Evolutionary conservation across 2,113 vertebrate species (phyloP).

Genomic region (Grammomys surdaster): DNA sequence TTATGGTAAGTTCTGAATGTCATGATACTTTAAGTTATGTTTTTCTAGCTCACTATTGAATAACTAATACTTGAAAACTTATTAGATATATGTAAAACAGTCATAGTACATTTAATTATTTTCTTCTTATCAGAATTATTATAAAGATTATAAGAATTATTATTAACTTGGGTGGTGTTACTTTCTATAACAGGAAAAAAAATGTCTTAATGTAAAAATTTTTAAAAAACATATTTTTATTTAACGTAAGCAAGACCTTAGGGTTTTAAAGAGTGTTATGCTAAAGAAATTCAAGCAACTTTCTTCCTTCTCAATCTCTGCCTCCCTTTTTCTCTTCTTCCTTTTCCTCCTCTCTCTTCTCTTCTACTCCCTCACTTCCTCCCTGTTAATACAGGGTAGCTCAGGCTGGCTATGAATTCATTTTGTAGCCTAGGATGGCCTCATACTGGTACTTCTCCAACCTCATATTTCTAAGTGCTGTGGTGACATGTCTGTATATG

Average conservation of each 20-base stretch:
- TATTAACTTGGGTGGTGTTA: neutral
- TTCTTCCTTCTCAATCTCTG: neutral
- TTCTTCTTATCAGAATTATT: neutral
- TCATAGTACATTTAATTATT: slow-evolving; percentile 10
- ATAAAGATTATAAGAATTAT: neutral
- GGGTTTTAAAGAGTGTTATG: neutral
- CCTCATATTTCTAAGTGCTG: neutral
- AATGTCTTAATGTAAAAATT: slow-evolving; percentile 49
- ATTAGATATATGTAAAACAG: neutral
- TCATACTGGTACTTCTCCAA: neutral
- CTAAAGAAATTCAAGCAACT: neutral
- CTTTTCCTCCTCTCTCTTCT: neutral
- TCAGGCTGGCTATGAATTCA: no score
- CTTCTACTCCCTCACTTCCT: no score
- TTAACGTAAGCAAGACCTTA: neutral
- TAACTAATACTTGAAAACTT: slow-evolving; percentile 8
- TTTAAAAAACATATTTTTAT: neutral
- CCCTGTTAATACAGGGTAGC: neutral
- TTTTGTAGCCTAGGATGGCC: neutral
- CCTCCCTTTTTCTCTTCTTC: neutral
- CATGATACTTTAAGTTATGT: slow-evolving; percentile 1
- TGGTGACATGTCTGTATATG: neutral
- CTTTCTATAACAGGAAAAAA: neutral
- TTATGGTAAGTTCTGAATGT: neutral
- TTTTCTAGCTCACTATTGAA: slow-evolving; percentile 16